Percentiles rank a stretch among this genome's conserved stretches.
Conservation (phyloP, 2,888 invertebrate species). For the Phorcus lineatus region DNA sequence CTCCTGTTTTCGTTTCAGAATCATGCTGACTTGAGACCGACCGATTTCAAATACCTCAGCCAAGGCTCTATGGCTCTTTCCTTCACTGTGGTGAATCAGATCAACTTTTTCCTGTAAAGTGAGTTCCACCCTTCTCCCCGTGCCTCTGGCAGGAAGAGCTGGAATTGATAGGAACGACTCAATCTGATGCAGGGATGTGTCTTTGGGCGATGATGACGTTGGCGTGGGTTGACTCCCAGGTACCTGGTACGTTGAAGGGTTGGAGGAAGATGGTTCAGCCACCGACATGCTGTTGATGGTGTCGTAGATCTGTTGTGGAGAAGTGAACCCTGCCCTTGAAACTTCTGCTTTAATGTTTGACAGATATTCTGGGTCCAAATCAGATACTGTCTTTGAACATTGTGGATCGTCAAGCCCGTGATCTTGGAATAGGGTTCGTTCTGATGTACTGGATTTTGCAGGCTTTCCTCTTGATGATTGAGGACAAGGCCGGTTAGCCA, state of each 20-base stretch:
- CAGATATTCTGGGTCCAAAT: background rate
- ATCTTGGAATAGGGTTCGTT: too few species aligned
- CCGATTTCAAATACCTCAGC: constrained; percentile 27
- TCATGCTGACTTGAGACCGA: constrained; percentile 18
- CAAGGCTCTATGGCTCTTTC: constrained; percentile 20
- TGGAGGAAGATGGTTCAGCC: background rate
- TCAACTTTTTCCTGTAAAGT: constrained; percentile 28
- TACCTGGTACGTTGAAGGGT: background rate
- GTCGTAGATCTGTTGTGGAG: background rate
- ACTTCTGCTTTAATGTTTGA: background rate
- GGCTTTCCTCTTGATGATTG: too few species aligned
- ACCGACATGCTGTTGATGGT: background rate
- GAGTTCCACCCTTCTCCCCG: constrained; percentile 7
- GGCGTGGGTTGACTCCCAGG: background rate
- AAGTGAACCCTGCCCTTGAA: background rate
- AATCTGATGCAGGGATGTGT: background rate
- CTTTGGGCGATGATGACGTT: background rate
- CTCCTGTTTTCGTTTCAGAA: constrained; percentile 19
- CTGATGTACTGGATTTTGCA: too few species aligned
- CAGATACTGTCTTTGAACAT: background rate
- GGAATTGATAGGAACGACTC: background rate
- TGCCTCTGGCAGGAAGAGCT: background rate
- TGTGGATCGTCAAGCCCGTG: too few species aligned
- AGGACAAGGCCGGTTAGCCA: too few species aligned
- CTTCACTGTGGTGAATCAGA: constrained; percentile 16